Evolutionary conservation across 1,140 invertebrate species (phyloP), one percentile per base, ranked within the genome.

Genomic region (Ylistrum balloti): DNA sequence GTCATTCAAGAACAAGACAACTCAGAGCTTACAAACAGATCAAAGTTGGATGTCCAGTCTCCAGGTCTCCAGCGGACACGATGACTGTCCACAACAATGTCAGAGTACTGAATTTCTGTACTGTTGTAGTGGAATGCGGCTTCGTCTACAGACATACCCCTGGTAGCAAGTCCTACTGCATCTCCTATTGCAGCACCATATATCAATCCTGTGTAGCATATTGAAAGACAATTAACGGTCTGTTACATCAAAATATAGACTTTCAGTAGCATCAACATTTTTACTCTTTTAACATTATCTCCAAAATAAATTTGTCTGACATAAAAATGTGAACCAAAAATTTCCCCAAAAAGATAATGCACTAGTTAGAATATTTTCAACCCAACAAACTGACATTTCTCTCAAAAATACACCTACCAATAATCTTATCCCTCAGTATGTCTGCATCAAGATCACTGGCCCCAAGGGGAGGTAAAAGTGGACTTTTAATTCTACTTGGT

Each of bases 131-230:
- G 93, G 91, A 96, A 96, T 0, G 89, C 86, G 86, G 94, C 94
- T 91, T 96, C 95, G 92, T 96, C 96, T 10, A 86, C 41, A 15
- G 93, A 93, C 93, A 96, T 94, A 92, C 95, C 95, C 35, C 96
- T 93, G n/a, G 96, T 96, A 33, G 96, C 94, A 74, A 96, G 88
- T 32, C 96, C 96, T 10, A 96, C 91, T 28, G 95, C 95, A 94
- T 96, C 96, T 35, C 96, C 96, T 88, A 96, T 94, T 17, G 96
- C 96, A 88, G 96, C 96, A n/a, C 96, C 96, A 94, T 95, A 96
- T 22, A 96, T 91, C 87, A 96, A 56, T 88, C 96, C 96, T 96
- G 88, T 88, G 93, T 17, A 56, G 17, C 3, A 85, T 87, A 90
- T 33, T 85, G 33, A 34, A 33, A 28, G 17, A 28, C 5, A 9